Conservation (phyloP, 2,888 invertebrate species). For the Cataglyphis rosenhaueri region DNA sequence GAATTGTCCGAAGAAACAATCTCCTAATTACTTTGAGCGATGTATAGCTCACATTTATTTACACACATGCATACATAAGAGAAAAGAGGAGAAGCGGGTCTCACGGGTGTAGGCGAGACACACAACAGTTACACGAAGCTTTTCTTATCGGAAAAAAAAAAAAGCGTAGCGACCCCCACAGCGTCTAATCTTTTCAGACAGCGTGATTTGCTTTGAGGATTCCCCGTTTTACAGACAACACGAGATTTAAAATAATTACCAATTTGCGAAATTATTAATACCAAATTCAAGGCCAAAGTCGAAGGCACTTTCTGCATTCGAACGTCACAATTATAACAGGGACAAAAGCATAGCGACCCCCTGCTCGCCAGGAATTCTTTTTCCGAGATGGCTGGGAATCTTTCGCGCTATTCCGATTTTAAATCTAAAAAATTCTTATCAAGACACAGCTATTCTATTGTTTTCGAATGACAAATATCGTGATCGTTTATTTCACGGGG, state of each 20-base stretch:
- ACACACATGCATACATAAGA: conserved; percentile 17
- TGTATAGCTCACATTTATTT: not conserved
- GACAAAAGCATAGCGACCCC: not conserved
- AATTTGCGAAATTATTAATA: conserved; percentile 9
- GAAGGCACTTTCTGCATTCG: not conserved
- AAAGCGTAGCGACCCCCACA: conserved; percentile 11
- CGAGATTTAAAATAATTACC: conserved; percentile 3
- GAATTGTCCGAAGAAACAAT: not conserved
- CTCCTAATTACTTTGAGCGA: conserved; percentile 36
- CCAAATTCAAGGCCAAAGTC: not conserved
- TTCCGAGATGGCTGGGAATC: not conserved
- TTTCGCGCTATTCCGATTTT: not conserved
- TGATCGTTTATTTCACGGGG: not conserved
- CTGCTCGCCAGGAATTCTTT: not conserved
- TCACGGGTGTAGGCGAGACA: not conserved
- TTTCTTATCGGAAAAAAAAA: not conserved
- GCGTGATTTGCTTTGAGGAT: not conserved
- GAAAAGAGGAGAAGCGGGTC: not conserved
- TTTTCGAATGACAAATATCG: not conserved
- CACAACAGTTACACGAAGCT: not conserved
- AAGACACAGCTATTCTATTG: not conserved
- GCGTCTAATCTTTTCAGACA: not conserved
- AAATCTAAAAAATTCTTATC: not conserved
- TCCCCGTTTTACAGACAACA: not conserved
- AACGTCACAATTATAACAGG: not conserved